A percentile compares a stretch with the other conserved stretches of the same genome.
Evolutionary conservation across 1,140 invertebrate genomes (phyloP).

Genomic region (Trichonephila clavipes): DNA sequence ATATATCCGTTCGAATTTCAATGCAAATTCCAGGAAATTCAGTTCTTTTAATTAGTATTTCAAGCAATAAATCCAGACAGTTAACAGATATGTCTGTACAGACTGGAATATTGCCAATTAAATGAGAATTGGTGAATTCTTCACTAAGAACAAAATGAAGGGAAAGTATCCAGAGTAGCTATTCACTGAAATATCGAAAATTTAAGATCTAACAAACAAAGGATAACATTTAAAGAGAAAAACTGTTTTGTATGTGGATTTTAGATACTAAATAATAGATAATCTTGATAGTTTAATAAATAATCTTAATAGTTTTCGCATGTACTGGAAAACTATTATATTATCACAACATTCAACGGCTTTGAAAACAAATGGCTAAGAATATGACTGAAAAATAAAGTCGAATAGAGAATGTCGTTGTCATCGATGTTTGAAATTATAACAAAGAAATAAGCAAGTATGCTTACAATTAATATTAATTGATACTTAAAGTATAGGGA

Average conservation of each 20-base stretch:
- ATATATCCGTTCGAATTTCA: neutral
- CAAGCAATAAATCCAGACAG: neutral
- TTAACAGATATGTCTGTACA: neutral
- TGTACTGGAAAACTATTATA: neutral
- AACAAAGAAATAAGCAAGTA: too few relatives aligned
- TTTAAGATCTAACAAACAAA: neutral
- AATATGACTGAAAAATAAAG: too few relatives aligned
- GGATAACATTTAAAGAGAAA: too few relatives aligned
- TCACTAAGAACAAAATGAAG: neutral
- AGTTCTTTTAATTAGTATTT: neutral
- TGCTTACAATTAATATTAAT: too few relatives aligned
- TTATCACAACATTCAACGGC: neutral
- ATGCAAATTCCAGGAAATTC: slow-evolving; percentile 27
- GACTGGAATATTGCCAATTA: neutral
- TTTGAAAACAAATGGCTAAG: neutral
- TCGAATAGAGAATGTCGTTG: too few relatives aligned
- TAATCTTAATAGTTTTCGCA: neutral
- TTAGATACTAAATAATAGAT: neutral
- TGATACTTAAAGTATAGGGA: too few relatives aligned
- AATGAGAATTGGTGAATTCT: neutral
- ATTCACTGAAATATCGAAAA: neutral
- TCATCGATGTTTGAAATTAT: too few relatives aligned
- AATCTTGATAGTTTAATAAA: too few relatives aligned
- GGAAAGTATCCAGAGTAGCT: neutral
- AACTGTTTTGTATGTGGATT: neutral